Evolutionary conservation across 2,888 invertebrate species (phyloP), one percentile per base, ranked within the genome.

Genomic region (Eristalis intricaria): DNA sequence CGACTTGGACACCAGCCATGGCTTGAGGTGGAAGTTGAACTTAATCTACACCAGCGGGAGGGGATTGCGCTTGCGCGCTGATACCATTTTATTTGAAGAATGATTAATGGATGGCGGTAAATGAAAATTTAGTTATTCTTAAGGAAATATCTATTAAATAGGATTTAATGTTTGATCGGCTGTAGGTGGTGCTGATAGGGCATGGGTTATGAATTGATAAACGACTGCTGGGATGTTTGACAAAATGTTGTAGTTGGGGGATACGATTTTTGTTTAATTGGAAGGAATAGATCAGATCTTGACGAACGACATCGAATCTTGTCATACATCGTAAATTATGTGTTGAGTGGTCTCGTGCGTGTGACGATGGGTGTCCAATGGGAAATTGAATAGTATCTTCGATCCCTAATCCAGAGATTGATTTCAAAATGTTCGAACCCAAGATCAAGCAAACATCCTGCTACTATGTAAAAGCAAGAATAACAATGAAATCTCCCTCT

Each of bases 1-100:
- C 63, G 76, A 43, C 68, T 35, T 11, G 43, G 76, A 68, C 76
- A 81, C 66, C 60, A 58, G 50, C 68, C 23, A n/a, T 61, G 65
- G 23, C 63, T 70, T 68, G 66, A 80, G 69, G 77, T 86, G 74
- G 81, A 88, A 85, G 81, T 85, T 88, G 75, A 78, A 82, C 81
- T 85, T 78, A 80, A 75, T 81, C 84, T 77, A 23, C 50, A 19
- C 40, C 23, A 78, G 13, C 50, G 26, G 63, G 79, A 74, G 77
- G 85, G 76, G 77, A 66, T 70, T 56, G 23, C 22, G 66, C 58
- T 38, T 70, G 63, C 38, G 71, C 79, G 79, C 83, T 87, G 87
- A 87, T 87, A 87, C 87, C 83, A 87, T 85, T 88, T 85, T 88
- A 78, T 85, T 88, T 86, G 88, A 77, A 78, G 78, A 75, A 85